Evolutionary conservation across 2,888 invertebrate species (phyloP).

Genomic region (Cheiracanthium punctorium): DNA sequence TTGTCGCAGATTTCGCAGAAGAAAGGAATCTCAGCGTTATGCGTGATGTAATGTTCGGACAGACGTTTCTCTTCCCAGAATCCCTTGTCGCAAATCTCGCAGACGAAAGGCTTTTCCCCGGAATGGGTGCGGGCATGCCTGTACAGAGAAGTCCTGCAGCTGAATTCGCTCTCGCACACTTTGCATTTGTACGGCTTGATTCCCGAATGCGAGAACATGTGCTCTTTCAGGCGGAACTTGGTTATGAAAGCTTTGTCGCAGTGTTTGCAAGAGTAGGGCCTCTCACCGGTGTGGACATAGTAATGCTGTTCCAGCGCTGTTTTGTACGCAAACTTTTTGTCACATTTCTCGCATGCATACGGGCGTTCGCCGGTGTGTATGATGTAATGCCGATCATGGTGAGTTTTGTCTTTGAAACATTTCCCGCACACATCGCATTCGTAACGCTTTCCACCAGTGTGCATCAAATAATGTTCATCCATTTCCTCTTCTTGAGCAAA

Average conservation of each 20-base stretch:
- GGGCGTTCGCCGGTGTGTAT: not conserved
- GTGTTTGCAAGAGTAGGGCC: not conserved
- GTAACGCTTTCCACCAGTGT: constrained; percentile 12
- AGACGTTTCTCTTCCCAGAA: not conserved
- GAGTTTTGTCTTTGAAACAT: constrained; percentile 5
- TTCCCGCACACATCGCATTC: not conserved
- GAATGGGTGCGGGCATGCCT: not conserved
- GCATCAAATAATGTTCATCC: not conserved
- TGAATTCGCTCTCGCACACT: not conserved
- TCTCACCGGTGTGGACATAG: not conserved
- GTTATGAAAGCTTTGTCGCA: not conserved
- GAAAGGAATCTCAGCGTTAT: not conserved
- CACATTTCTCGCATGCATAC: not conserved
- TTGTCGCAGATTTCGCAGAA: not conserved
- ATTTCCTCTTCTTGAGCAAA: not conserved
- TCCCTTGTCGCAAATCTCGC: not conserved
- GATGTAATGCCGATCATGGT: not conserved
- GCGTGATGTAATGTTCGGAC: not conserved
- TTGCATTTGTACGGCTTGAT: not conserved
- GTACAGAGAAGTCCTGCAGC: not conserved
- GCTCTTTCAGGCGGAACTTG: not conserved
- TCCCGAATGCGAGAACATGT: not conserved
- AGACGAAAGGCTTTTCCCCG: not conserved
- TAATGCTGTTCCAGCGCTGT: not conserved
- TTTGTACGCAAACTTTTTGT: not conserved